Conservation (phyloP, 2,888 invertebrate species). For the Stegana nigrithorax region DNA sequence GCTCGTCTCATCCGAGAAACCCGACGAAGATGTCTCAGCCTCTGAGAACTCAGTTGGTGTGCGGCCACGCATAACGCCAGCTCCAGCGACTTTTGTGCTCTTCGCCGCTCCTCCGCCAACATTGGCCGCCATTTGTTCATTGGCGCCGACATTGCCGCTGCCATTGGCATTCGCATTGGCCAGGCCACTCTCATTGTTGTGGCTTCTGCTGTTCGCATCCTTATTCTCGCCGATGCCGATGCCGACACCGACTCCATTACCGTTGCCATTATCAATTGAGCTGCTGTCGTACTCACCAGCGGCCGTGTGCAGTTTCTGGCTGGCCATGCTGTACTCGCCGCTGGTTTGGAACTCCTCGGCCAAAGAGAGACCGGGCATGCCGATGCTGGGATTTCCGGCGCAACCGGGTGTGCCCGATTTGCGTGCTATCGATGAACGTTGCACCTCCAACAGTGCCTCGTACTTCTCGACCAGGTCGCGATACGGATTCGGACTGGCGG, state of each 20-base stretch:
- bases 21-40: slow-evolving; percentile 86
- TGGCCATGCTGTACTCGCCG: slow-evolving; percentile 75
- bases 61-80: slow-evolving; percentile 70
- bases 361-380: slow-evolving; percentile 42
- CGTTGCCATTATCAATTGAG: background rate
- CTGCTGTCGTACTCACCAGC: slow-evolving; percentile 47
- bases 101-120: slow-evolving; percentile 20
- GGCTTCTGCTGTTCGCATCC: too few species aligned
- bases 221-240: background rate
- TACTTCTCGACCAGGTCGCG: slow-evolving; percentile 86
- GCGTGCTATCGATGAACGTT: slow-evolving; percentile 74
- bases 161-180: slow-evolving; percentile 25
- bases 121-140: slow-evolving; percentile 22
- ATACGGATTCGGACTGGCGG: slow-evolving; percentile 74
- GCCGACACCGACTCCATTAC: background rate
- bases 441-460: slow-evolving; percentile 83
- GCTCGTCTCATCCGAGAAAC: slow-evolving; percentile 85
- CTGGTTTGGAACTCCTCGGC: slow-evolving; percentile 80
- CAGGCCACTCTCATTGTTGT: slow-evolving; percentile 9
- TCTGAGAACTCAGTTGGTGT: slow-evolving; percentile 87
- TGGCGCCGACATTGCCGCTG: slow-evolving; percentile 36
- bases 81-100: background rate
- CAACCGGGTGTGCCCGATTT: slow-evolving; percentile 70
- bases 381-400: slow-evolving; percentile 37
- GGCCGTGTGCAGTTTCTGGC: slow-evolving; percentile 58